Evolutionary conservation across 2,113 vertebrate species (phyloP).

Genomic region (Marmota flaviventris): DNA sequence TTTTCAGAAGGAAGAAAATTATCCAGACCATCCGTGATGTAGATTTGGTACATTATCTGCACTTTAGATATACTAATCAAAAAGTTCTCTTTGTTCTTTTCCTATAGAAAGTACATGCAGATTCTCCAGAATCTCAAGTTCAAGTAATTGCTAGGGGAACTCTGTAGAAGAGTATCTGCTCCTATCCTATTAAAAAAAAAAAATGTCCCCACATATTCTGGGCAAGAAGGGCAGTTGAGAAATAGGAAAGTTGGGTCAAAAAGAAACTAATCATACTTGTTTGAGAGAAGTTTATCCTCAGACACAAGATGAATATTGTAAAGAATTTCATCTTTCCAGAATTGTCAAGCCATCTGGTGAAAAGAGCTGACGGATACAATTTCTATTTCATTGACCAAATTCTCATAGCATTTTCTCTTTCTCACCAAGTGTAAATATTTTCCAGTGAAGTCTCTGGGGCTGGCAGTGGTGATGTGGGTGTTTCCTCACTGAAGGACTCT

Average conservation of each 20-base stretch:
- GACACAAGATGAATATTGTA: slow-evolving; percentile 46
- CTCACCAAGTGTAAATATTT: slow-evolving; percentile 50
- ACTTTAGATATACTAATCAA: slow-evolving; percentile 22
- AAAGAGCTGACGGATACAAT: slow-evolving; percentile 52
- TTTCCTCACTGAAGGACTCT: background rate
- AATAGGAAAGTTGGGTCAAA: slow-evolving; percentile 29
- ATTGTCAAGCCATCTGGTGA: slow-evolving; percentile 48
- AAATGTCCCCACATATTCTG: background rate
- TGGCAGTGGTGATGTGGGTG: slow-evolving; percentile 5
- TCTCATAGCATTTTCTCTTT: slow-evolving; percentile 34
- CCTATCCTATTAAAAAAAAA: background rate
- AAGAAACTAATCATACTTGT: slow-evolving; percentile 60
- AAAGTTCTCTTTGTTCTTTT: background rate
- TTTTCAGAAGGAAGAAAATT: slow-evolving; percentile 62
- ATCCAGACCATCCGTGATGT: background rate
- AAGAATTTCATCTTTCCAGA: slow-evolving; percentile 59
- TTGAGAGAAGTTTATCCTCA: slow-evolving; percentile 48
- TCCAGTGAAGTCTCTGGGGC: slow-evolving; percentile 24
- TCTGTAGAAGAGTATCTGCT: background rate
- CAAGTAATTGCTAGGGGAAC: background rate
- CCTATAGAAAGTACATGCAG: background rate
- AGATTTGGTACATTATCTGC: background rate
- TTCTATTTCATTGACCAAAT: slow-evolving; percentile 68
- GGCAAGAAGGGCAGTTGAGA: slow-evolving; percentile 19
- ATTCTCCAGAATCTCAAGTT: slow-evolving; percentile 14